phyloP scores from a whole-genome alignment of 1,140 invertebrate species.

The Coenobita brevimanus region DNA sequence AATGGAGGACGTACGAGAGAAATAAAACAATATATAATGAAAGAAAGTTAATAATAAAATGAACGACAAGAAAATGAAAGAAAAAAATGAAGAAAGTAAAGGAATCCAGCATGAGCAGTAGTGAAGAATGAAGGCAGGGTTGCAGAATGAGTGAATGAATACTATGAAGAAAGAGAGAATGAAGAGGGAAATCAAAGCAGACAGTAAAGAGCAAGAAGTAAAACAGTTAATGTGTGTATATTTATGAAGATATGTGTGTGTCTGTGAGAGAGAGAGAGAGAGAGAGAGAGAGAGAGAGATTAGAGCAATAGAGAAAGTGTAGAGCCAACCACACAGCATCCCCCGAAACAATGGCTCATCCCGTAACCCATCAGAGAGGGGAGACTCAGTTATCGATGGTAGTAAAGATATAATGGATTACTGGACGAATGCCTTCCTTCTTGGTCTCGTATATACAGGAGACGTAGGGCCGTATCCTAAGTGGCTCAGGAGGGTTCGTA shows the following conservation, averaged over 20 bases:
- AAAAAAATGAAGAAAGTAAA: background rate
- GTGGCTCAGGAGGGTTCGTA: no score
- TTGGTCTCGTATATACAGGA: no score
- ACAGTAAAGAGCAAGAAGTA: background rate
- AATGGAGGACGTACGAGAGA: background rate
- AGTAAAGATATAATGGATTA: no score
- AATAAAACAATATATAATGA: no score
- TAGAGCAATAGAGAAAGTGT: background rate
- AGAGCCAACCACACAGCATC: background rate
- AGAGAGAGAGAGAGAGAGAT: slow-evolving; percentile 1
- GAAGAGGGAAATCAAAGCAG: no score
- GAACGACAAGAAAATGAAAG: background rate
- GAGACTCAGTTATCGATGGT: no score
- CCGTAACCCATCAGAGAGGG: no score
- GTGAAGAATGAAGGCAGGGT: background rate
- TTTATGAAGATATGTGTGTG: background rate
- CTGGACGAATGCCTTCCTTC: no score
- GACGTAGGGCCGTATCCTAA: no score
- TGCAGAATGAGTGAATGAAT: background rate
- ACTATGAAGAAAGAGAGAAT: no score
- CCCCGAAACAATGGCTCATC: background rate
- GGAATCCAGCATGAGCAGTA: background rate
- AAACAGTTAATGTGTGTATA: background rate
- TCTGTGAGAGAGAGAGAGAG: background rate
- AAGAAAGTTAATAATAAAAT: background rate